These are phyloP conservation scores for Rhinoptilus africanus DNA, from an alignment of 2,113 vertebrate species.

Conservation along the genomic window DNA sequence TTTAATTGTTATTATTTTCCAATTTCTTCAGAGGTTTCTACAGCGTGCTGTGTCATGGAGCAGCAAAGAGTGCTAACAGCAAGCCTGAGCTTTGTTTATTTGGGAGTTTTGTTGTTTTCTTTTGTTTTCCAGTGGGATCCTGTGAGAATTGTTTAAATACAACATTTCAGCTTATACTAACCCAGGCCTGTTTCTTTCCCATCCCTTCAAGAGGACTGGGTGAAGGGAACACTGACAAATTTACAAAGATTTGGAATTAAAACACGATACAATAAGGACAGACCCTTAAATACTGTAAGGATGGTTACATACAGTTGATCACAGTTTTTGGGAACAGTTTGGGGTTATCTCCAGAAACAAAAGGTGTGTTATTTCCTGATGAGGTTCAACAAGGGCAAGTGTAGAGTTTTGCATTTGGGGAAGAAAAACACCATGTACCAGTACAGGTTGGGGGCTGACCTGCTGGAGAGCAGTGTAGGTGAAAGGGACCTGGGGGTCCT, in stretches of 20 bases:
- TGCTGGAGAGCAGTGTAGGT: no score
- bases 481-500: no score
- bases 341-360: neutral
- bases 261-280: neutral
- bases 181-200: neutral
- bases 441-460: no score
- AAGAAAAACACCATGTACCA: no score
- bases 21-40: neutral
- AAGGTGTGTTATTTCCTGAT: neutral
- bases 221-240: neutral
- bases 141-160: neutral
- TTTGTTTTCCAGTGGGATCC: neutral
- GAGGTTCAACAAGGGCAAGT: no score
- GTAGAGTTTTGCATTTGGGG: no score
- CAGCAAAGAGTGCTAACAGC: neutral
- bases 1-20: neutral
- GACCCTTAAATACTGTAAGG: neutral
- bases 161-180: neutral
- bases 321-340: neutral
- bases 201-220: neutral
- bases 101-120: neutral
- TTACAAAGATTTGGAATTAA: neutral
- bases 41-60: neutral
- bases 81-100: neutral
- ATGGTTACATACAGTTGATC: neutral